These are phyloP conservation scores for Luffia ferchaultella DNA, from an alignment of 2,888 invertebrate species.

Conservation along the genomic window DNA sequence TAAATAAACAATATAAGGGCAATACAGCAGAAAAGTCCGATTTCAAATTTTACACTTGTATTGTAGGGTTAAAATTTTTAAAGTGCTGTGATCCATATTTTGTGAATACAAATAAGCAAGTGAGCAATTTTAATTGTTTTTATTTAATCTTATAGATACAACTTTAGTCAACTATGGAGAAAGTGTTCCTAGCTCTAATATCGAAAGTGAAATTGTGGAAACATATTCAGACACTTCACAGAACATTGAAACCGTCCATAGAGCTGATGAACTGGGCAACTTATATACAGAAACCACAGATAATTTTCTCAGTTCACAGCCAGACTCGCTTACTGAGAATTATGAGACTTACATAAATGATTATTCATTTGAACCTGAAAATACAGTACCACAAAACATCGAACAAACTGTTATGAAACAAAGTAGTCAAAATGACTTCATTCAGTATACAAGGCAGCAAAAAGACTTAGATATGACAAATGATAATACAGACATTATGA, in stretches of 20 bases:
- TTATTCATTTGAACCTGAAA: slow-evolving; percentile 37
- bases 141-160: slow-evolving; percentile 50
- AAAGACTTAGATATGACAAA: background rate
- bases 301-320: slow-evolving; percentile 33
- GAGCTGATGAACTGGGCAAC: slow-evolving; percentile 50
- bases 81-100: too few relatives aligned
- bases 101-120: too few relatives aligned
- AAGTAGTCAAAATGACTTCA: slow-evolving; percentile 19
- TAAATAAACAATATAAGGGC: too few relatives aligned
- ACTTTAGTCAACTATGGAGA: slow-evolving; percentile 53
- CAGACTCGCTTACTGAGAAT: slow-evolving; percentile 31
- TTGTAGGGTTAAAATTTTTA: too few relatives aligned
- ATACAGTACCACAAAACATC: slow-evolving; percentile 19
- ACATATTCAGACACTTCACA: slow-evolving; percentile 38
- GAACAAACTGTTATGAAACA: slow-evolving; percentile 21
- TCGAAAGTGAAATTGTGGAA: slow-evolving; percentile 39
- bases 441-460: background rate
- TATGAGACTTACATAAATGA: slow-evolving; percentile 50
- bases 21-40: too few relatives aligned
- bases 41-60: too few relatives aligned
- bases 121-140: too few relatives aligned
- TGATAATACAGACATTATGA: background rate
- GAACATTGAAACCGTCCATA: slow-evolving; percentile 40
- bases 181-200: slow-evolving; percentile 25
- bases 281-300: slow-evolving; percentile 47